Conservation (phyloP, 2,888 invertebrate genomes). For the Nomada fabriciana region DNA sequence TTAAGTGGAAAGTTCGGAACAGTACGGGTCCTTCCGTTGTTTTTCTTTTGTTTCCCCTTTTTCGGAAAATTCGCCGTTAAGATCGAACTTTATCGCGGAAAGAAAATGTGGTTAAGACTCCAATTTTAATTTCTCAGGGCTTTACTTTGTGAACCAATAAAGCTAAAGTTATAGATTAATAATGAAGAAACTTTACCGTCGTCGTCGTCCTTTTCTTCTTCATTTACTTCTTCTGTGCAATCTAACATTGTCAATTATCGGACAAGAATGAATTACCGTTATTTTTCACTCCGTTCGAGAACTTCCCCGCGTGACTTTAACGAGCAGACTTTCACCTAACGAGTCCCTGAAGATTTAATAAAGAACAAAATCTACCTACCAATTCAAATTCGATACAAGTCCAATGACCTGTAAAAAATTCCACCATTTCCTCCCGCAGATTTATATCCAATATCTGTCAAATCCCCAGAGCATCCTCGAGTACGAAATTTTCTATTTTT, state of each 20-base stretch:
- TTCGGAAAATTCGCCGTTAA: slow-evolving; percentile 40
- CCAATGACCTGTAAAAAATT: neutral
- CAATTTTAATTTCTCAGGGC: slow-evolving; percentile 55
- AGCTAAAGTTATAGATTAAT: slow-evolving; percentile 61
- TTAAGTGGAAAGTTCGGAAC: slow-evolving; percentile 48
- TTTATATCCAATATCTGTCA: no score
- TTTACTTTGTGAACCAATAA: slow-evolving; percentile 59
- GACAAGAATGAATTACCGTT: slow-evolving; percentile 54
- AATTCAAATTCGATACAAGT: slow-evolving; percentile 15
- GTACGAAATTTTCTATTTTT: no score
- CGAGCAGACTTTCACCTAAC: slow-evolving; percentile 41
- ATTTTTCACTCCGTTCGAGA: slow-evolving; percentile 48
- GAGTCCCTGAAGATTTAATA: slow-evolving; percentile 30
- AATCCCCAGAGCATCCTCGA: no score
- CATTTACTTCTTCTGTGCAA: slow-evolving; percentile 19
- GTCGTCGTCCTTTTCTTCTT: slow-evolving; percentile 11
- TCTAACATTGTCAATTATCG: slow-evolving; percentile 61
- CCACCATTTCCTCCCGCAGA: no score
- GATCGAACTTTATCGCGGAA: slow-evolving; percentile 44
- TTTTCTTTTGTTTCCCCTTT: slow-evolving; percentile 3
- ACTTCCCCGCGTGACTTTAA: slow-evolving; percentile 52
- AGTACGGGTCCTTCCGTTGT: slow-evolving; percentile 41
- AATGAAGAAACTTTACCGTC: slow-evolving; percentile 53
- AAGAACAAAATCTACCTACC: slow-evolving; percentile 15
- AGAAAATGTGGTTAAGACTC: slow-evolving; percentile 47